These are phyloP conservation scores for Palythoa heliodiscus DNA, from an alignment of 92 coral and sea anemone species.

Conservation along the genomic window DNA sequence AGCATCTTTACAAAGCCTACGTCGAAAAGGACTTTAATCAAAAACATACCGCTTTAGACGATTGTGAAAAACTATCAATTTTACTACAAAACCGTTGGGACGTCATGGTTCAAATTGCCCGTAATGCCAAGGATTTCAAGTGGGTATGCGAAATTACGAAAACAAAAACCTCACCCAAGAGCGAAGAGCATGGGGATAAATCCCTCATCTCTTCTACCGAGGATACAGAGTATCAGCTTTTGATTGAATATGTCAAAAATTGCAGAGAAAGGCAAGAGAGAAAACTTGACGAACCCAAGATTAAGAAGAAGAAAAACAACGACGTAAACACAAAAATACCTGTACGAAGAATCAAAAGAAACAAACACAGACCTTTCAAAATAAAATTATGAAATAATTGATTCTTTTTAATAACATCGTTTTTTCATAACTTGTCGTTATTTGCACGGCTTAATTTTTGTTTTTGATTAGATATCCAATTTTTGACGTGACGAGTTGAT, in stretches of 20 bases:
- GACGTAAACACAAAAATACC: background rate
- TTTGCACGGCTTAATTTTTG: background rate
- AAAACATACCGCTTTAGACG: background rate
- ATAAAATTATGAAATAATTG: too few relatives aligned
- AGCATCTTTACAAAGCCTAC: background rate
- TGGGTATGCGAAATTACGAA: background rate
- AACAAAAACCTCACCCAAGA: background rate
- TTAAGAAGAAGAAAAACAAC: too few relatives aligned
- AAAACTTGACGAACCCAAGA: background rate
- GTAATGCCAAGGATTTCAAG: background rate
- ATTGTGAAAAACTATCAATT: background rate
- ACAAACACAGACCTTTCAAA: background rate
- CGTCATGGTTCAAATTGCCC: background rate
- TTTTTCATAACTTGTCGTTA: too few relatives aligned
- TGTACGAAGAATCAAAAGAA: too few relatives aligned
- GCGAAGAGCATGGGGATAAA: too few relatives aligned
- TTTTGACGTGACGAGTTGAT: background rate
- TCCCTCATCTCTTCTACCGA: background rate
- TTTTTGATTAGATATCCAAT: background rate
- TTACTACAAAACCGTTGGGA: background rate
- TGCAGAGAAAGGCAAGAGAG: background rate
- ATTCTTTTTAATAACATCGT: too few relatives aligned
- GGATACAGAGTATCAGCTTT: background rate
- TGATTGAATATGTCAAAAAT: too few relatives aligned
- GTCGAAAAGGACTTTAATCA: background rate